Base-by-base conservation (phyloP, 37 sponge, comb jelly and placozoan genomes). In the Eunapius fragilis region DNA sequence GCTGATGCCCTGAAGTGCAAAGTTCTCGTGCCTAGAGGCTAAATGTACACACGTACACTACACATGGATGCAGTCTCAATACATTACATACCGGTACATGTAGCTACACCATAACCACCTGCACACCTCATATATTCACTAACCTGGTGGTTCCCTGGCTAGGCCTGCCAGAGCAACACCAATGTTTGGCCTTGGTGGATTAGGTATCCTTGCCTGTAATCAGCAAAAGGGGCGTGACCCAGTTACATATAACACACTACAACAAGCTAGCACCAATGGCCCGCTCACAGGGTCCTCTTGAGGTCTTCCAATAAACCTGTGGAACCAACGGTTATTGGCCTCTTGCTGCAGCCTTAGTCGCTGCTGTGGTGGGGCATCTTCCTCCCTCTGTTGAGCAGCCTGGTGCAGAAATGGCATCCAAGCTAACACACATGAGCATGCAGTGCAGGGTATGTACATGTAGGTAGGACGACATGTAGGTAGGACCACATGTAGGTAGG, bases 141-240 rank as follows among this genome's bases (percentile, higher is more conserved):
- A 58, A 88, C 89, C 89, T 77, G 47, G 67, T 28, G 86, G 86
- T 4, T 94, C 95, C 78, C 92, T 85, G 31, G 95, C 95, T 10
- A 94, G 84, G 30, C 92, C 95, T 38, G 85, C 95, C 25, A 94
- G 78, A 5, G 95, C 95, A 30, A 48, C 81, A 22, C 92, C 92
- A 72, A 94, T 84, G 83, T 93, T 93, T 3, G 90, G 87, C 33
- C 90, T 81, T 17, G 31, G 79, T 10, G 74, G 78, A 9, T 28
- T 35, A n/a, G 68, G 67, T 34, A 80, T 75, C 48, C 82, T 34
- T 10, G 27, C 83, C 45, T 73, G 45, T 47, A n/a, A 31, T 25
- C 24, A 37, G 36, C 25, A 70, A 26, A 71, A 37, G 72, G 77
- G 36, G 69, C 82, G 75, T 73, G 41, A 32, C 19, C 48, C 3